A percentile compares a stretch with the other conserved stretches of the same genome.
Conservation (phyloP, 2,113 vertebrate genomes). For the Nannospalax galili region DNA sequence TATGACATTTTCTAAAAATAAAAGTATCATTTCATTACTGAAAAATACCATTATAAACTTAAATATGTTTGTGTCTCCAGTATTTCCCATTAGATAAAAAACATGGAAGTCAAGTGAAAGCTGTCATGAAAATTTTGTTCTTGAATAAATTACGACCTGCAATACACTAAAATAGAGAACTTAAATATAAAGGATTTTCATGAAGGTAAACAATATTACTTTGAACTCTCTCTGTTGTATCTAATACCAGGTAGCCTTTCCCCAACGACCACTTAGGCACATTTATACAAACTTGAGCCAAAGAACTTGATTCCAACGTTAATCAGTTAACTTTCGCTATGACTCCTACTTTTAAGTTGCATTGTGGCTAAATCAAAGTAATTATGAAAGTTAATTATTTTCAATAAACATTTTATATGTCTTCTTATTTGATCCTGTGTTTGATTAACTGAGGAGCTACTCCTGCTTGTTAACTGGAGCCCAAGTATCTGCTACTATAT, state of each 20-base stretch:
- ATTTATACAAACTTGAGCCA: neutral
- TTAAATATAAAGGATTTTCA: neutral
- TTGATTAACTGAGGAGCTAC: neutral
- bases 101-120: neutral
- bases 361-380: conserved; percentile 20
- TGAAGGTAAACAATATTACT: neutral
- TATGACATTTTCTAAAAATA: conserved; percentile 11
- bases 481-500: neutral
- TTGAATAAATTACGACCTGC: conserved; percentile 13
- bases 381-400: neutral
- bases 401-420: neutral
- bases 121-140: conserved; percentile 19
- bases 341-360: neutral
- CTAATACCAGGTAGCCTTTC: neutral
- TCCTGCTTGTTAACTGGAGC: neutral
- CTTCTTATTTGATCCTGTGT: neutral
- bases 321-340: neutral
- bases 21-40: conserved; percentile 40
- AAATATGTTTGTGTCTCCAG: conserved; percentile 36
- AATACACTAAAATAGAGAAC: neutral
- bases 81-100: conserved; percentile 26
- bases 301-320: neutral
- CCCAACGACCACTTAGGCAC: neutral
- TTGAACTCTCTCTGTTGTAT: neutral
- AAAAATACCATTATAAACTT: conserved; percentile 49